phyloP scores from a whole-genome alignment of 2,888 invertebrate species.

The Thera obeliscata region DNA sequence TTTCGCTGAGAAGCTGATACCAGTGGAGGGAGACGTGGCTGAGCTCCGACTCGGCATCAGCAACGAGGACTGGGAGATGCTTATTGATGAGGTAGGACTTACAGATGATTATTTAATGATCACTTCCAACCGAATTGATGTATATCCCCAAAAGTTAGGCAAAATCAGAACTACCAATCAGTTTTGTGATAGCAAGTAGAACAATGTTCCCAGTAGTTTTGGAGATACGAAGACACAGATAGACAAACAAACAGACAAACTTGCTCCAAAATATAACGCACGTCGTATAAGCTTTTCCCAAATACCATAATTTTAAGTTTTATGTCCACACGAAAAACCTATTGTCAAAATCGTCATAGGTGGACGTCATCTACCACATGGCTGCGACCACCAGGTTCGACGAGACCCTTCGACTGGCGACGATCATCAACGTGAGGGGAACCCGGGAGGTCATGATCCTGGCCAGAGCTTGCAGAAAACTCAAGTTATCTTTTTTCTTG shows the following conservation, averaged over 20 bases:
- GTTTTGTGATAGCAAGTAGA: too few species aligned
- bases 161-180: too few species aligned
- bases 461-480: conserved; percentile 23
- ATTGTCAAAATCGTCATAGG: conserved; percentile 30
- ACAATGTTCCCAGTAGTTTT: too few species aligned
- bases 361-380: conserved; percentile 61
- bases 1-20: conserved; percentile 10
- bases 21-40: conserved; percentile 19
- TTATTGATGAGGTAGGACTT: conserved; percentile 15
- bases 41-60: conserved; percentile 20
- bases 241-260: too few species aligned
- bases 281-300: too few species aligned
- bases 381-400: conserved; percentile 89
- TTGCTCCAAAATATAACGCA: too few species aligned
- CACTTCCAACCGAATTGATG: too few species aligned
- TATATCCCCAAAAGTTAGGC: too few species aligned
- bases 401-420: conserved; percentile 91
- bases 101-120: not conserved
- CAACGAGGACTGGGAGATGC: conserved; percentile 17
- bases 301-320: too few species aligned
- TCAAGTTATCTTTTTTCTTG: conserved; percentile 12
- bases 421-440: conserved; percentile 94
- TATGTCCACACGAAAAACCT: too few species aligned
- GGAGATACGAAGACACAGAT: too few species aligned
- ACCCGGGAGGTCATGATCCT: conserved; percentile 84